Evolutionary conservation across 2,797 vertebrate genomes (phyloP), one percentile per base, ranked within the genome.

Genomic region (Lindbergichthys nudifrons): DNA sequence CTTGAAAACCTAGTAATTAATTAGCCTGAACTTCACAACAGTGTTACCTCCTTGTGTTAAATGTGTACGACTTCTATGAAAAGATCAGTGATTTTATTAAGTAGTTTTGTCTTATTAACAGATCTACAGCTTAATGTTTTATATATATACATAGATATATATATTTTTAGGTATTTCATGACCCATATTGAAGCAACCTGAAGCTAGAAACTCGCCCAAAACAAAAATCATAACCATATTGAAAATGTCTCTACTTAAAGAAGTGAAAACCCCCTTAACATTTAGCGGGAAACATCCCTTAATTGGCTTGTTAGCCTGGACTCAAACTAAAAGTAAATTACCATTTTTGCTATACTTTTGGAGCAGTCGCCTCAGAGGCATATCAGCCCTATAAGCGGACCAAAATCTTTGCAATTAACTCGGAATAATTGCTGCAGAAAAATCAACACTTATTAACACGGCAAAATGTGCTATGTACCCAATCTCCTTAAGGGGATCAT

Each of bases 361-460:
- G 26, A 68, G 65, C 65, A 6, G 15, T 42, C 5, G 48, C 67
- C 81, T 64, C 32, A 9, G 52, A 80, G 66, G 45, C 19, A 0
- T 6, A 48, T 63, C 52, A 58, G 62, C 58, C 46, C 48, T 53
- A 32, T 23, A 53, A 71, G 59, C 32, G 11, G 47, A 80, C 65
- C 80, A 85, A 82, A 72, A 80, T 70, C 75, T 66, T 66, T 64
- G 66, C 72, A 80, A 88, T 88, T 84, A 89, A 67, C 52, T 51
- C 11, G 1, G 67, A 81, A 70, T 77, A 70, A 80, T 75, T 72
- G 75, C 75, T 23, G 42, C 19, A 23, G 74, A 66, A 79, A 82
- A 76, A 71, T 65, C 84, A 80, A 78, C 84, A 77, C 70, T 76
- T 65, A 79, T 68, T 80, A 73, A 41, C 23, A 8, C 46, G 52